Evolutionary conservation across 2,113 vertebrate genomes (phyloP).

Genomic region (Cheirogaleus medius): DNA sequence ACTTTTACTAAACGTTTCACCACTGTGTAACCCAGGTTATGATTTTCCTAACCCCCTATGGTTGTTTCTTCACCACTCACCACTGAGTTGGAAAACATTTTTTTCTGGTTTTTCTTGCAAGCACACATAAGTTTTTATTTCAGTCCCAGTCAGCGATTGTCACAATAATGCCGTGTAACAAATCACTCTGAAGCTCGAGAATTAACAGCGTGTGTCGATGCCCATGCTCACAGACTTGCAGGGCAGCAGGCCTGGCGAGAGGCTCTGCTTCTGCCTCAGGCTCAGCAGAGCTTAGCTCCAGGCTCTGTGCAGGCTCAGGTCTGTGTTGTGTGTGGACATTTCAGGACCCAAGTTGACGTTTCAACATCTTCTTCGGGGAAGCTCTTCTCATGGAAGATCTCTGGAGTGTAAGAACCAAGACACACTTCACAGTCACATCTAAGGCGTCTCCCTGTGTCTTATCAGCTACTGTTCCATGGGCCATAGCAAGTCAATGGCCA

Average conservation of each 20-base stretch:
- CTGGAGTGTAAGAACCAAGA: background rate
- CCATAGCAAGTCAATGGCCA: background rate
- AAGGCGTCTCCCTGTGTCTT: background rate
- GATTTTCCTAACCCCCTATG: background rate
- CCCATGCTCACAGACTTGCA: background rate
- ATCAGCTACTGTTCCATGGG: background rate
- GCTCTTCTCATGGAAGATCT: fast-evolving
- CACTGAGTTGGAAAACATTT: background rate
- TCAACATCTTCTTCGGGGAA: background rate
- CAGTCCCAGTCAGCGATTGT: background rate
- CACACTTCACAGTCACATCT: background rate
- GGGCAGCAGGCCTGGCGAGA: background rate
- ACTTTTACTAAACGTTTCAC: background rate
- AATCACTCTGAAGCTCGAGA: background rate
- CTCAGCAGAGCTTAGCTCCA: background rate
- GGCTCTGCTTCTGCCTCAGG: too few species aligned
- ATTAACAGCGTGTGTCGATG: background rate
- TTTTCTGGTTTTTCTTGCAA: background rate
- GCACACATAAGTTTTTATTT: background rate
- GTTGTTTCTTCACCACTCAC: background rate
- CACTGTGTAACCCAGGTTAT: background rate
- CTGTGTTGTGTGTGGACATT: background rate
- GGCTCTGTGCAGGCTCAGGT: background rate
- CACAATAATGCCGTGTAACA: background rate
- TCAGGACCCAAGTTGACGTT: background rate